Base-by-base conservation (phyloP, 2,113 vertebrate genomes). In the Serilophus lunatus region DNA sequence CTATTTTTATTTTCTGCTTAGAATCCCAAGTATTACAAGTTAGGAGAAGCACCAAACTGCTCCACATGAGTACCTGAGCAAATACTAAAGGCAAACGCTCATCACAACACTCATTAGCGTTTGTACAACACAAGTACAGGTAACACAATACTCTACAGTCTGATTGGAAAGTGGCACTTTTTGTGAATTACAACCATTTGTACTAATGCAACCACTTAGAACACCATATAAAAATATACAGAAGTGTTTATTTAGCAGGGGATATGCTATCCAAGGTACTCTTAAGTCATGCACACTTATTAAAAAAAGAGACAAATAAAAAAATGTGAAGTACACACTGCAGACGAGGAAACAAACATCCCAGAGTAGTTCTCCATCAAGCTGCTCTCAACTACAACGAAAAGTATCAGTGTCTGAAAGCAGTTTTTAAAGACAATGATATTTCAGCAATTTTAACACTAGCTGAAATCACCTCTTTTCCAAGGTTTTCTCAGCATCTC, bases 1-100 rank as follows among this genome's bases (percentile, higher is more conserved):
- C 61, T 29, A 15, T 63, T 96, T 98, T 98, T 98, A 97, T 98
- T 98, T 96, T 92, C 77, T 92, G 78, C 91, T 94, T 64, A 90
- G 91, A 96, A 96, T 92, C 96, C 70, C 76, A 92, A 92, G 65
- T 71, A 68, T 72, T 88, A 97, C 84, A 97, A 78, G 71, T 88
- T 38, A 76, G 88, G 97, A 95, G 90, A 77, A 98, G 97, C 97
- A 98, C 97, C 96, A 51, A 95, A 95, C 72, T 74, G 86, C 88
- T 96, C 92, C 94, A 97, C 94, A 31, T 40, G 63, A 96, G 94
- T 96, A 97, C 97, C 97, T 98, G 97, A 98, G 98, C 68, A 33
- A 94, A 95, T 95, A 97, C 96, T 42, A 51, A 96, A 96, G 96
- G 96, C 94, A 96, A 82, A 97, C 42, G 6, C 60, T 93, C 83